These are phyloP conservation scores for Agapornis canus DNA, from an alignment of 2,797 vertebrate genomes.

Conservation along the genomic window DNA sequence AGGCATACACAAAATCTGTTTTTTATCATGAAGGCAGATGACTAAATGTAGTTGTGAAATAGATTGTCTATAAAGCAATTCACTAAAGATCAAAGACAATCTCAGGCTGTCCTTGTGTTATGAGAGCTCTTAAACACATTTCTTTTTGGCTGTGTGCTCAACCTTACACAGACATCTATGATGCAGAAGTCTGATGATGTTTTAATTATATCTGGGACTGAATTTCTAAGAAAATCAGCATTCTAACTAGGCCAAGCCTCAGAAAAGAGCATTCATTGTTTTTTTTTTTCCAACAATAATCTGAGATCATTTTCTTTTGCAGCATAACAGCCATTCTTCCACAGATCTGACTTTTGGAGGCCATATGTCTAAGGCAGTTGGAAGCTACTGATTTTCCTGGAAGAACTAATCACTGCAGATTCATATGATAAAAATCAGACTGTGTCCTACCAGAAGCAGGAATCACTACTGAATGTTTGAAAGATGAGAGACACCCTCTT, in stretches of 20 bases:
- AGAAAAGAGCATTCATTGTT: neutral
- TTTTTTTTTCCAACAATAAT: slow-evolving; percentile 30
- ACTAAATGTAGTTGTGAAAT: slow-evolving; percentile 53
- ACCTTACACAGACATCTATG: slow-evolving; percentile 11
- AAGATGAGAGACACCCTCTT: neutral
- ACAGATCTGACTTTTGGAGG: neutral
- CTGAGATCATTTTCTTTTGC: neutral
- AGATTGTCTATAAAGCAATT: slow-evolving; percentile 22
- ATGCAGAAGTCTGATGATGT: slow-evolving; percentile 15
- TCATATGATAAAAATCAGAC: neutral
- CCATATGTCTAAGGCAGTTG: neutral
- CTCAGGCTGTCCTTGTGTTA: neutral
- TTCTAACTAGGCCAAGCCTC: slow-evolving; percentile 33
- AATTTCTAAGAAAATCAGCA: slow-evolving; percentile 43
- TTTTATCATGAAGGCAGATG: slow-evolving; percentile 47
- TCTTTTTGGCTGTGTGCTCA: slow-evolving; percentile 28
- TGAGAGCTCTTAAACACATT: slow-evolving; percentile 58
- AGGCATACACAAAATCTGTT: neutral
- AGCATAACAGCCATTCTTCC: neutral
- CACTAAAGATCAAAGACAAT: slow-evolving; percentile 41
- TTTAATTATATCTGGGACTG: slow-evolving; percentile 44
- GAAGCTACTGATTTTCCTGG: slow-evolving; percentile 9
- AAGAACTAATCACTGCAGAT: neutral
- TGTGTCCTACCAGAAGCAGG: neutral
- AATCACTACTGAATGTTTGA: neutral